phyloP scores from a whole-genome alignment of 2,888 invertebrate genomes.

The Amiota communis region DNA sequence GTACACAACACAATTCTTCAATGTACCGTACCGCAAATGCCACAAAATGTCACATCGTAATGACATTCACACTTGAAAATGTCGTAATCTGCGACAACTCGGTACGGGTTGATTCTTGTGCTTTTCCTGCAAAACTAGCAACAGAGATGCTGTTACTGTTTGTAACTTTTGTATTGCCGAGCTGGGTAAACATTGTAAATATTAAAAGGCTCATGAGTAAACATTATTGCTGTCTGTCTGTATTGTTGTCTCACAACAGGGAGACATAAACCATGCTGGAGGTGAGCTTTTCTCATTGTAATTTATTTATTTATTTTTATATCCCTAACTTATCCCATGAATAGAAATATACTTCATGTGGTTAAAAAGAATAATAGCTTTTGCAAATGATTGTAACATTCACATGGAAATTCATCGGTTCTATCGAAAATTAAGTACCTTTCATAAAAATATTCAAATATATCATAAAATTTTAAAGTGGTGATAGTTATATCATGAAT shows the following conservation, averaged over 20 bases:
- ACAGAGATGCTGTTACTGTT: no score
- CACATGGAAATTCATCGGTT: no score
- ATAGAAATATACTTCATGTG: background rate
- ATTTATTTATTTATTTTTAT: background rate
- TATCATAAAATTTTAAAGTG: no score
- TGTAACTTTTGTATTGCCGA: no score
- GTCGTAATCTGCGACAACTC: slow-evolving; percentile 10
- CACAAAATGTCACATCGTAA: no score
- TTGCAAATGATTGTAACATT: no score
- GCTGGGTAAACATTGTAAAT: slow-evolving; percentile 14
- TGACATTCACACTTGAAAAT: no score
- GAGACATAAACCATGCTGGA: slow-evolving; percentile 7
- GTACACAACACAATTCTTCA: no score
- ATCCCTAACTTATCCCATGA: background rate
- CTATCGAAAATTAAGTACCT: background rate
- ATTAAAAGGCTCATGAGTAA: slow-evolving; percentile 15
- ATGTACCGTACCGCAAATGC: no score
- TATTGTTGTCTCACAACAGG: background rate
- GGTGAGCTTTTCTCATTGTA: background rate
- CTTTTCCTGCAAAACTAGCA: no score
- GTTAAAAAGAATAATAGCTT: background rate
- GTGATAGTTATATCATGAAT: no score
- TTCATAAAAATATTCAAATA: no score
- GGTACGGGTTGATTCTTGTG: background rate
- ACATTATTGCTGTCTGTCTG: background rate